A percentile compares a stretch with the other conserved stretches of the same genome.
phyloP scores from a whole-genome alignment of 64 coral and sea anemone genomes.

The Trachythela sp. region DNA sequence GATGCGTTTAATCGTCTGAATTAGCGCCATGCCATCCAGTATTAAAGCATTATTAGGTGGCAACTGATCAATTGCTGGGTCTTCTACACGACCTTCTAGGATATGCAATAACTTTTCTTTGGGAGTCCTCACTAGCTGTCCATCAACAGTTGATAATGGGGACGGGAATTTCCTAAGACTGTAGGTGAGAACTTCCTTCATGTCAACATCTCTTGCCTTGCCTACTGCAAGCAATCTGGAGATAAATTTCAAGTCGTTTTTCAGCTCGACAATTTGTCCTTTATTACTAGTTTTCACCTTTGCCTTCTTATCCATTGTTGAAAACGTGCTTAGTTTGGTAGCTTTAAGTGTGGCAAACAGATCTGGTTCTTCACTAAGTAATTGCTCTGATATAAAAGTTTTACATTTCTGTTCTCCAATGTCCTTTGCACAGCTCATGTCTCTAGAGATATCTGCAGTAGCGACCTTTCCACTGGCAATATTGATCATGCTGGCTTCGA shows the following conservation, averaged over 20 bases:
- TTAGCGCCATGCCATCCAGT: background rate
- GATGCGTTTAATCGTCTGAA: background rate
- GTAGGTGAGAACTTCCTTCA: background rate
- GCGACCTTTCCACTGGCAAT: conserved; percentile 1
- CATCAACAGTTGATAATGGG: background rate
- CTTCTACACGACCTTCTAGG: background rate
- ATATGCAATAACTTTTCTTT: background rate
- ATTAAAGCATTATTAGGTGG: background rate
- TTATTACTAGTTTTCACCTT: background rate
- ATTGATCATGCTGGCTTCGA: conserved; percentile 1
- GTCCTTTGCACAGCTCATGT: conserved; percentile 11
- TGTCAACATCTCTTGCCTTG: background rate
- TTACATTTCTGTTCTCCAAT: conserved; percentile 21
- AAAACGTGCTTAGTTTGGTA: background rate
- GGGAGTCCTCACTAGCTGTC: background rate
- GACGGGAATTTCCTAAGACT: background rate
- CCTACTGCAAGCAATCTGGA: background rate
- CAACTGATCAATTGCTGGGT: background rate
- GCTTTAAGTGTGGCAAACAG: conserved; percentile 11
- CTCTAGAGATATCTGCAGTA: background rate
- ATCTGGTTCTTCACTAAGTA: conserved; percentile 1
- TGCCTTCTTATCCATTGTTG: background rate
- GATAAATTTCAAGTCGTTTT: background rate
- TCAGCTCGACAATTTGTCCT: background rate
- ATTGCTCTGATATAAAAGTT: background rate